A percentile compares a stretch with the other conserved stretches of the same genome.
Conservation (phyloP, 1,140 invertebrate genomes). For the Laodelphax striatellus region DNA sequence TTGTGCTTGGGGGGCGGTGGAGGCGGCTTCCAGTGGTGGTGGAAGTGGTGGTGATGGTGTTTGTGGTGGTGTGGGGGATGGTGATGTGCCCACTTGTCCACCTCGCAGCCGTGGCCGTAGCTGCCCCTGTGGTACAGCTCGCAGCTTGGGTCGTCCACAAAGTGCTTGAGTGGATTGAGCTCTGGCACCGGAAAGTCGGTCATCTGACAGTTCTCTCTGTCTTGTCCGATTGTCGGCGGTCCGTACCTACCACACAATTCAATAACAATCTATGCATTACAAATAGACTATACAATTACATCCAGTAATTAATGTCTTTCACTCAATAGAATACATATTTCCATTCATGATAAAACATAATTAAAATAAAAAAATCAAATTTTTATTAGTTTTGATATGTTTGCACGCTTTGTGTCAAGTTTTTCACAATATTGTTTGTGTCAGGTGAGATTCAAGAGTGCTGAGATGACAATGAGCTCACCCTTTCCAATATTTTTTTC, state of each 20-base stretch:
- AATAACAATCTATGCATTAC: too few relatives aligned
- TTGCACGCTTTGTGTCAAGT: too few relatives aligned
- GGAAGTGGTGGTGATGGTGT: background rate
- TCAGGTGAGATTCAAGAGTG: too few relatives aligned
- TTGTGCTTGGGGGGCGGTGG: background rate
- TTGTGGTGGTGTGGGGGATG: background rate
- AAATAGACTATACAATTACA: too few relatives aligned
- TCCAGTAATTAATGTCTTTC: too few relatives aligned
- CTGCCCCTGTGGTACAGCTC: constrained; percentile 67
- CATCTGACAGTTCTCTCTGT: constrained; percentile 55
- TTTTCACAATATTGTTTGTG: too few relatives aligned
- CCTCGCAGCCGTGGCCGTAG: constrained; percentile 64
- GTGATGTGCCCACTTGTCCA: constrained; percentile 31
- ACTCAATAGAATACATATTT: too few relatives aligned
- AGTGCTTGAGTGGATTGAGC: constrained; percentile 41
- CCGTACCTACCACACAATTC: constrained; percentile 41
- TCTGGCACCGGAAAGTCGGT: constrained; percentile 55
- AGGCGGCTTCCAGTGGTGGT: background rate
- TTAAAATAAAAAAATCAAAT: too few relatives aligned
- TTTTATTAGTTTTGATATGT: too few relatives aligned
- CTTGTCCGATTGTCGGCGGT: constrained; percentile 43
- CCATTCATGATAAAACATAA: too few relatives aligned
- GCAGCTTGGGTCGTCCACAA: constrained; percentile 45
- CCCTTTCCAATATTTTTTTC: too few relatives aligned
- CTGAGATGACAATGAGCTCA: too few relatives aligned